Conservation (phyloP, 2,797 vertebrate species). For the Thunnus albacares region DNA sequence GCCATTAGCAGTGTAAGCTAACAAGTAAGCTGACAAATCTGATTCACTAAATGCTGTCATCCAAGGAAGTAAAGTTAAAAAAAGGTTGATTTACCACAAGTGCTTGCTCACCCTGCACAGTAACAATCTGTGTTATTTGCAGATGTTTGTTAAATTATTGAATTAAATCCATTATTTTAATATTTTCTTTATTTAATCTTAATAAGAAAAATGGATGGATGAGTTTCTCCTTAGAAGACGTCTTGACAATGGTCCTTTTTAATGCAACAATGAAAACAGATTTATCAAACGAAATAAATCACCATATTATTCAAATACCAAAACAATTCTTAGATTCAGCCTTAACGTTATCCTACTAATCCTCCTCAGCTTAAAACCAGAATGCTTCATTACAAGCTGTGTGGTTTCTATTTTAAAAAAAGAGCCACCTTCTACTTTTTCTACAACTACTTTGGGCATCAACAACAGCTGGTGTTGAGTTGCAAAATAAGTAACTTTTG, state of each 20-base stretch:
- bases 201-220: too few species aligned
- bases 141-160: too few species aligned
- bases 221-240: too few species aligned
- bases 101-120: not conserved
- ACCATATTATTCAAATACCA: not conserved
- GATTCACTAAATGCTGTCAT: not conserved
- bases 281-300: not conserved
- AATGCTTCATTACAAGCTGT: constrained; percentile 2
- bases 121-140: too few species aligned
- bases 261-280: not conserved
- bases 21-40: not conserved
- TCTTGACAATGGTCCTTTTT: not conserved
- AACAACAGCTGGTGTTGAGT: constrained; percentile 22
- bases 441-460: constrained; percentile 14
- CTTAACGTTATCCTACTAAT: not conserved
- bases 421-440: constrained; percentile 27
- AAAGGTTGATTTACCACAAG: not conserved
- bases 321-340: not conserved
- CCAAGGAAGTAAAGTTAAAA: not conserved
- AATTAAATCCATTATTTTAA: too few species aligned
- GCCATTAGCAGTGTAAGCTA: not conserved
- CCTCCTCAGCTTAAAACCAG: not conserved
- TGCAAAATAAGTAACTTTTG: constrained; percentile 22
- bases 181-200: too few species aligned
- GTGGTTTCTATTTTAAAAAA: constrained; percentile 25